Conservation (phyloP, 1,140 invertebrate species). For the Leptonema lineaticorne region DNA sequence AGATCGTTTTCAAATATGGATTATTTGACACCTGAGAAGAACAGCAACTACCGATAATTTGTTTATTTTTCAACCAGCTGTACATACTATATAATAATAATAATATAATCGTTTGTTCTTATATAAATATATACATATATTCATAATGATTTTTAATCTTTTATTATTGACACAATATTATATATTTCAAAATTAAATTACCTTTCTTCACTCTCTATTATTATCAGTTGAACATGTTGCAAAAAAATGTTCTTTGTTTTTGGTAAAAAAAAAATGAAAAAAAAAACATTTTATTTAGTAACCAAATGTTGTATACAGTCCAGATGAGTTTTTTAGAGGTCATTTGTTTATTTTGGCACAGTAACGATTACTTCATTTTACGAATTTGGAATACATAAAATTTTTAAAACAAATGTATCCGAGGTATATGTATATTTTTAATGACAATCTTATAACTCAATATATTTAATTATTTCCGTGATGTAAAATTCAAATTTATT, state of each 20-base stretch:
- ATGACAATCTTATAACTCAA: no score
- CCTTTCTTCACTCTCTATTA: not conserved
- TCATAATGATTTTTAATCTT: not conserved
- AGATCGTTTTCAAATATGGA: not conserved
- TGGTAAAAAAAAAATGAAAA: not conserved
- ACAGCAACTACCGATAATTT: not conserved
- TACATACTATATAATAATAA: no score
- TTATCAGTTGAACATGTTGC: no score
- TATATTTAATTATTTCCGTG: no score
- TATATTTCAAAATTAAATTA: not conserved
- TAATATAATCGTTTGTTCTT: no score
- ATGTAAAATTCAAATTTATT: no score
- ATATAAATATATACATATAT: no score
- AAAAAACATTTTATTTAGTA: no score
- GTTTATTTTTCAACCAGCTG: not conserved
- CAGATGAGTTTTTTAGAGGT: not conserved
- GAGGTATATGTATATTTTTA: not conserved
- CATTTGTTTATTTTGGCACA: constrained; percentile 13
- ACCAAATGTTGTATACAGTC: not conserved
- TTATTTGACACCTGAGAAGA: not conserved
- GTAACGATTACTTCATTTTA: constrained; percentile 12
- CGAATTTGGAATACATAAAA: constrained; percentile 15
- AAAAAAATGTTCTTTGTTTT: not conserved
- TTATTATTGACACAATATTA: not conserved
- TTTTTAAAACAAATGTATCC: not conserved